Percentiles rank a stretch among this genome's conserved stretches.
Conservation (phyloP, 1,140 invertebrate species). For the Acyrthosiphon pisum region DNA sequence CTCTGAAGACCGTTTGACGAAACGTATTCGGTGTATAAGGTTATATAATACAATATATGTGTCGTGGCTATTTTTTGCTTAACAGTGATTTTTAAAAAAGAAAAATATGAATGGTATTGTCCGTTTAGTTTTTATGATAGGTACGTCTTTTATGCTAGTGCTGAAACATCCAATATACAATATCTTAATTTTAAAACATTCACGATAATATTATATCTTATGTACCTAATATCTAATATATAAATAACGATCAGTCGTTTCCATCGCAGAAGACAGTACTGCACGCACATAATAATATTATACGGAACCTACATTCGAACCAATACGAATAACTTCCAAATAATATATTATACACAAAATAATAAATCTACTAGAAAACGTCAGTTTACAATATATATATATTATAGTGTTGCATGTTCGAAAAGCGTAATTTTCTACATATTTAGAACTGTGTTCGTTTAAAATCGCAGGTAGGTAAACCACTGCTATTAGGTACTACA, state of each 20-base stretch:
- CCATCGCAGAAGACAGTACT: neutral
- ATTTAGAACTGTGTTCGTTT: neutral
- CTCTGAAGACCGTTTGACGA: neutral
- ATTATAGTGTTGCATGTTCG: neutral
- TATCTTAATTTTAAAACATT: neutral
- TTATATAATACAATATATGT: neutral
- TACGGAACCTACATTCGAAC: neutral
- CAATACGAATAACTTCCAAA: neutral
- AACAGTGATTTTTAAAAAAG: neutral
- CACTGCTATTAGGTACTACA: neutral
- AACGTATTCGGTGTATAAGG: neutral
- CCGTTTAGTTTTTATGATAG: neutral
- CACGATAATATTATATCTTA: neutral
- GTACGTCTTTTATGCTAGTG: neutral
- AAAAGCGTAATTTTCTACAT: neutral
- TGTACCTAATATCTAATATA: neutral
- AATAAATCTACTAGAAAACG: neutral
- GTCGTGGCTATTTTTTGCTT: neutral
- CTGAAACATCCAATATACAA: neutral
- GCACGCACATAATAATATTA: neutral
- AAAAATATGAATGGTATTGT: neutral
- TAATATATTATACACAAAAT: neutral
- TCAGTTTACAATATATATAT: neutral
- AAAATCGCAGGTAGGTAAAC: neutral
- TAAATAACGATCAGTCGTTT: neutral